Percentiles rank a stretch among this genome's conserved stretches.
Conservation (phyloP, 2,888 invertebrate genomes). For the Xanthostigma xanthostigma region DNA sequence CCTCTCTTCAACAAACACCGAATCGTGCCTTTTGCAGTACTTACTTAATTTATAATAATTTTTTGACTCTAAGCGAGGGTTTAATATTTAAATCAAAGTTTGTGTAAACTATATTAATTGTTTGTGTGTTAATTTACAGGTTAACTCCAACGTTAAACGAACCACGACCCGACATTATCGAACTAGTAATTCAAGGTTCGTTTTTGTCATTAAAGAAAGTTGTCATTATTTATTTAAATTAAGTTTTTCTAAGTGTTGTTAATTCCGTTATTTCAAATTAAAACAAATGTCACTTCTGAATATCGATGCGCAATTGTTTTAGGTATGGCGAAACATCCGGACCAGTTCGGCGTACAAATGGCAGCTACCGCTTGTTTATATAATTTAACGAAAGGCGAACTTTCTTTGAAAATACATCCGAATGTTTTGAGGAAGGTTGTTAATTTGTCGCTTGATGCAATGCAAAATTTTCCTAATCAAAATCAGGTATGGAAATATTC, state of each 20-base stretch:
- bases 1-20: no score
- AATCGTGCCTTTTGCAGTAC: no score
- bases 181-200: slow-evolving; percentile 36
- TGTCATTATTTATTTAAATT: no score
- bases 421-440: slow-evolving; percentile 43
- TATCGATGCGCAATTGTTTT: not conserved
- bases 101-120: no score
- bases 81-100: no score
- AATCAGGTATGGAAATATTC: slow-evolving; percentile 30
- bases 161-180: slow-evolving; percentile 45
- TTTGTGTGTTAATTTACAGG: not conserved
- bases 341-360: slow-evolving; percentile 50
- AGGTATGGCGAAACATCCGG: slow-evolving; percentile 33
- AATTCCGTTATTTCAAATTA: slow-evolving; percentile 16
- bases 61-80: no score
- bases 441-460: slow-evolving; percentile 45
- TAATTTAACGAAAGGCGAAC: slow-evolving; percentile 50
- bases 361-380: slow-evolving; percentile 62
- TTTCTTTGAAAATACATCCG: slow-evolving; percentile 48
- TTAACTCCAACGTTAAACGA: slow-evolving; percentile 28
- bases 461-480: slow-evolving; percentile 50
- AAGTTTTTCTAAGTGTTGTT: slow-evolving; percentile 8
- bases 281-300: no score
- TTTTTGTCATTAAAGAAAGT: not conserved
- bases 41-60: no score